A percentile compares a stretch with the other conserved stretches of the same genome.
Evolutionary conservation across 2,113 vertebrate genomes (phyloP).

Genomic region (Callionymus lyra): DNA sequence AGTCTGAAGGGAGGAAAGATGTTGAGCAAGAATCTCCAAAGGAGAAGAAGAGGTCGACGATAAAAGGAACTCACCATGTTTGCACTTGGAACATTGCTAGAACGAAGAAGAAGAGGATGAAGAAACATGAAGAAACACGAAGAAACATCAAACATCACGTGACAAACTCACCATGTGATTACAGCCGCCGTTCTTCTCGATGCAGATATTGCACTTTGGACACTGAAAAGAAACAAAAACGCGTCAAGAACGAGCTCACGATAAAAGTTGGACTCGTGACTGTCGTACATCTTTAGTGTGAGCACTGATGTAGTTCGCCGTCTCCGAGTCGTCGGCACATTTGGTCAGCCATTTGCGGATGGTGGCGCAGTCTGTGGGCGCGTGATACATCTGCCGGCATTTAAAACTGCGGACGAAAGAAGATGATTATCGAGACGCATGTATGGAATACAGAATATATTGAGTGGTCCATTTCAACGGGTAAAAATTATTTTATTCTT

Average conservation of each 20-base stretch:
- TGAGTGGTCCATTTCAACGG: no score
- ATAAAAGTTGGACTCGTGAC: background rate
- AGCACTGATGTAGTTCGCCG: conserved; percentile 99
- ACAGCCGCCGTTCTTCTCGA: conserved; percentile 99
- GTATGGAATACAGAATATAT: no score
- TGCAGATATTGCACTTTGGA: conserved; percentile 99
- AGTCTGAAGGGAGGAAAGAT: conserved; percentile 65
- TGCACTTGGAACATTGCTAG: conserved; percentile 99
- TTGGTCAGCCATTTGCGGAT: conserved; percentile 98
- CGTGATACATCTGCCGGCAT: conserved; percentile 99
- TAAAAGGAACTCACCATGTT: conserved; percentile 79
- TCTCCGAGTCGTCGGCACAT: conserved; percentile 99
- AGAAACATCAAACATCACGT: conserved; percentile 4
- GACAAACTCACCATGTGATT: conserved; percentile 99
- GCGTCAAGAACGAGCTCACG: background rate
- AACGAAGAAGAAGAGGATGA: conserved; percentile 51
- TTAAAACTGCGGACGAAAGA: conserved; percentile 75
- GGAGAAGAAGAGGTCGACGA: background rate
- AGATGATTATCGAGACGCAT: no score
- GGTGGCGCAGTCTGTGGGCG: conserved; percentile 96
- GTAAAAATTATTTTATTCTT: no score
- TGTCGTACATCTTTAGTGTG: conserved; percentile 99
- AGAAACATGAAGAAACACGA: conserved; percentile 1
- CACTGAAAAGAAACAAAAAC: conserved; percentile 64
- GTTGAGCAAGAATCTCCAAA: no score